Evolutionary conservation across 2,113 vertebrate species (phyloP), one percentile per base, ranked within the genome.

Genomic region (Anolis carolinensis): DNA sequence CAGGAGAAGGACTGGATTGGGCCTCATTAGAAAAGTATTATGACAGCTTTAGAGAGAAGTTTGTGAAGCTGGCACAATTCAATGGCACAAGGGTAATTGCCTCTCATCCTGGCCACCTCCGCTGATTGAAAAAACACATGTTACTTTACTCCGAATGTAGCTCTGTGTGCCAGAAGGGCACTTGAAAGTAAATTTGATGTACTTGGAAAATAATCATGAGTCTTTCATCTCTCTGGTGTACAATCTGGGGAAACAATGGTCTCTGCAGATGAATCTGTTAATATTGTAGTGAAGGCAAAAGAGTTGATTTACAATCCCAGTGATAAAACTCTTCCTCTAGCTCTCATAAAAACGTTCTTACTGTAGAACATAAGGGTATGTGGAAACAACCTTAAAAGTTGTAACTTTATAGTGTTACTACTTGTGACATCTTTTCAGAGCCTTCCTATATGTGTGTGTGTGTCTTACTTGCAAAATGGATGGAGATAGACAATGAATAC

Each of bases 251-350:
- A 92, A 94, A 90, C 89, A 93, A 87, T 91, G 79, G 80, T 93
- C 92, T 92, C 91, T 55, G 44, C 27, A 76, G 71, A 76, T 81
- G 71, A 50, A 67, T 79, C 72, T 88, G 77, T 90, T 94, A 89
- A 92, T 92, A 94, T 93, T 91, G 84, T 91, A 93, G 88, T 92
- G 79, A 85, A 70, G 89, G 84, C 87, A 21, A 92, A 93, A 89
- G 82, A 74, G 78, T 89, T 90, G 92, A 94, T 94, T 94, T 95
- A 95, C 89, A 94, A 1, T 90, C 89, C 93, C 91, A 89, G 65
- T 7, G 93, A 87, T 93, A 93, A 94, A 94, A 75, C 85, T 88
- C 88, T 93, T 93, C 84, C 68, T 92, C 83, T 86, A 76, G 78
- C 90, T 81, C 91, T 92, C 91, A 82, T 85, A 92, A 89, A 93